Evolutionary conservation across 2,797 vertebrate species (phyloP).

Genomic region (Margarornis squamiger): DNA sequence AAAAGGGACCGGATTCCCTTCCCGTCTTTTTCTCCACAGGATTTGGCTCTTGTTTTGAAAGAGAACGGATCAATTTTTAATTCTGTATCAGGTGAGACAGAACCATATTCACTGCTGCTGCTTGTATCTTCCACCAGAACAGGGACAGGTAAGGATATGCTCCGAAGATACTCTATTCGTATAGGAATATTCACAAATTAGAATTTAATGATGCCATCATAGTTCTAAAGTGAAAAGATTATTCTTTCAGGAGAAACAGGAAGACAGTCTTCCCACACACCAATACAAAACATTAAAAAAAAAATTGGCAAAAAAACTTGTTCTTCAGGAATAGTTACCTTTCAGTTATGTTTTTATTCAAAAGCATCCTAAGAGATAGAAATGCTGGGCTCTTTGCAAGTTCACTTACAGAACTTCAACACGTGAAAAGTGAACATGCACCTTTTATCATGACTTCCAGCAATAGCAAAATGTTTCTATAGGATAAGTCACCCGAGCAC

Average conservation of each 20-base stretch:
- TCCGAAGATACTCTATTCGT: conserved; percentile 90
- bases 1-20: conserved; percentile 90
- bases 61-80: conserved; percentile 92
- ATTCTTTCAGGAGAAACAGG: neutral
- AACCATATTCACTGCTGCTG: conserved; percentile 97
- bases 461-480: neutral
- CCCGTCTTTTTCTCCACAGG: conserved; percentile 90
- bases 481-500: neutral
- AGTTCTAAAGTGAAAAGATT: neutral
- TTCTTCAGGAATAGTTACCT: neutral
- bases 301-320: neutral
- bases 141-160: conserved; percentile 94
- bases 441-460: neutral
- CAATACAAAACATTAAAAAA: neutral
- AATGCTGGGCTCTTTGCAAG: neutral
- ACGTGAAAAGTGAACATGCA: rapidly evolving
- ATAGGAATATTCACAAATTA: neutral
- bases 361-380: neutral
- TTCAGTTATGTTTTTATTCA: neutral
- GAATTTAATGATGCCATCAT: neutral
- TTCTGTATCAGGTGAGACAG: conserved; percentile 96
- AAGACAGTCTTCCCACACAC: neutral
- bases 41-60: conserved; percentile 93
- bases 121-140: conserved; percentile 98
- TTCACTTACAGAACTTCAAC: neutral